These are phyloP conservation scores for Chalcis sispes DNA, from an alignment of 2,888 invertebrate species.

Conservation along the genomic window DNA sequence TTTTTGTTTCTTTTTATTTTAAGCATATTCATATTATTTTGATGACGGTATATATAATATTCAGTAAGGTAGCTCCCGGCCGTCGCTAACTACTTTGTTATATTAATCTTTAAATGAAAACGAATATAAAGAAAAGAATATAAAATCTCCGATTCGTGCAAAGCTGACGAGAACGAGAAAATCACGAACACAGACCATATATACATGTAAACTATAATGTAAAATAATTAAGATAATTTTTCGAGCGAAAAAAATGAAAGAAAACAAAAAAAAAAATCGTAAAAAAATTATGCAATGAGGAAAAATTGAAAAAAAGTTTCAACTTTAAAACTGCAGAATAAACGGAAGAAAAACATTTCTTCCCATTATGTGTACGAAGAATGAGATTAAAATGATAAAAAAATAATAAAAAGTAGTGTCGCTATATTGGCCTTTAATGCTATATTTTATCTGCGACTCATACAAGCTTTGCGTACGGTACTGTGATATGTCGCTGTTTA, in stretches of 20 bases:
- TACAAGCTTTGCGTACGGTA: conserved; percentile 72
- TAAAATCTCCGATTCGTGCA: conserved; percentile 63
- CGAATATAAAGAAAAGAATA: conserved; percentile 57
- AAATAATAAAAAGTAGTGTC: conserved; percentile 63
- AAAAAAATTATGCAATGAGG: conserved; percentile 54
- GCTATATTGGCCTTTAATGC: conserved; percentile 71
- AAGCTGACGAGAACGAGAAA: conserved; percentile 61
- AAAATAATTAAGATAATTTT: conserved; percentile 54
- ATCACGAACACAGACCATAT: conserved; percentile 58
- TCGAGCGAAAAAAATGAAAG: conserved; percentile 44
- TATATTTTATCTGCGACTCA: conserved; percentile 72
- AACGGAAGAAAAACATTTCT: conserved; percentile 32
- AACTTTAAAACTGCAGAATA: no score
- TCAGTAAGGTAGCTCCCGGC: conserved; percentile 50
- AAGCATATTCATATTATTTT: neutral
- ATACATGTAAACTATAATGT: conserved; percentile 54
- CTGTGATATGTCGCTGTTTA: conserved; percentile 74
- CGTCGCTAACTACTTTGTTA: conserved; percentile 67
- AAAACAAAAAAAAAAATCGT: conserved; percentile 52
- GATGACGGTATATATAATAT: neutral
- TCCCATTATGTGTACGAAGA: conserved; percentile 48
- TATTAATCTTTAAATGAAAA: conserved; percentile 61
- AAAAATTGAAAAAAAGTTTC: conserved; percentile 43
- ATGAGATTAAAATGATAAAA: conserved; percentile 40
- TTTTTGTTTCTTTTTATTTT: conserved; percentile 20